These are phyloP conservation scores for Myocastor coypus DNA, from an alignment of 2,113 vertebrate species.

Conservation along the genomic window DNA sequence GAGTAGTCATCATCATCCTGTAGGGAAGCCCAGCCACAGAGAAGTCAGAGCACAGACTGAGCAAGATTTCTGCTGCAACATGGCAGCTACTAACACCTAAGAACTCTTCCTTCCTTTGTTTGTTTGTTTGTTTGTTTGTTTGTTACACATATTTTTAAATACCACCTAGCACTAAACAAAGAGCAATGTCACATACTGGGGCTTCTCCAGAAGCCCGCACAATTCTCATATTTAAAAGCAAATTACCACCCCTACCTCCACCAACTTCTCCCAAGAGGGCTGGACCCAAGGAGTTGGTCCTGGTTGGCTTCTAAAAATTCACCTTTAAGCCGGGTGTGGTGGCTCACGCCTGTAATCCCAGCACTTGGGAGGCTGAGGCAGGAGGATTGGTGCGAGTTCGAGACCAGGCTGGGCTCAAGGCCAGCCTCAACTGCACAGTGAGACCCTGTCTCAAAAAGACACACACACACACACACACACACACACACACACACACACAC, in stretches of 20 bases:
- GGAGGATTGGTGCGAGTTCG: no score
- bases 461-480: no score
- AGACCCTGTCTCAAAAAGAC: no score
- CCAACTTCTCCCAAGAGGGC: background rate
- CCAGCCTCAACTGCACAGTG: no score
- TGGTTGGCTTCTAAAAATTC: background rate
- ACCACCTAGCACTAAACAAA: slow-evolving; percentile 3
- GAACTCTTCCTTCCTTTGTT: background rate
- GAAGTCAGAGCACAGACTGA: slow-evolving; percentile 1
- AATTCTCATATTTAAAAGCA: background rate
- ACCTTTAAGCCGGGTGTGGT: no score
- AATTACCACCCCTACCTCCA: background rate
- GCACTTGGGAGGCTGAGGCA: no score
- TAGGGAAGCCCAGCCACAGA: slow-evolving; percentile 26
- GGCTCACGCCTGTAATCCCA: no score
- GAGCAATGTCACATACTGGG: background rate
- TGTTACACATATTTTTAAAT: background rate
- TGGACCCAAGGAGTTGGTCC: background rate
- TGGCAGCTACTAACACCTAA: background rate
- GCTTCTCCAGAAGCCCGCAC: background rate
- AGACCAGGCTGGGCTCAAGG: no score
- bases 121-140: background rate
- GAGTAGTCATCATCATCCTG: slow-evolving; percentile 99
- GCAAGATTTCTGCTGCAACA: background rate
- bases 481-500: no score